These are phyloP conservation scores for Myocastor coypus DNA, from an alignment of 2,113 vertebrate species.

Conservation along the genomic window DNA sequence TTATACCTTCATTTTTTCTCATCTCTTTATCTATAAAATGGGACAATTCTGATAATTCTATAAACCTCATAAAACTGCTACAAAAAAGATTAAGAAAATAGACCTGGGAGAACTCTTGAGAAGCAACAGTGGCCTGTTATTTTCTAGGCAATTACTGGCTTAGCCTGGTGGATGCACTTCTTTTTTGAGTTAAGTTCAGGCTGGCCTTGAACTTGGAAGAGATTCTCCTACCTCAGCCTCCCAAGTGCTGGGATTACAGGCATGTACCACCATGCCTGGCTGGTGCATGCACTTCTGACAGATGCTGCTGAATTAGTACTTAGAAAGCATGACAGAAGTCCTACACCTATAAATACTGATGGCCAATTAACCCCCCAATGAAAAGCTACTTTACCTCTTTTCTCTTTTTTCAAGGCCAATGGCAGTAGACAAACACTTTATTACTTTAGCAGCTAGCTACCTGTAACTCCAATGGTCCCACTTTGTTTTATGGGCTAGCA, in stretches of 20 bases:
- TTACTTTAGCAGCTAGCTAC: slow-evolving; percentile 12
- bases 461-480: neutral
- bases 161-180: neutral
- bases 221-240: too few species aligned
- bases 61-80: neutral
- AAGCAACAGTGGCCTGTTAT: neutral
- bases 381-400: slow-evolving; percentile 35
- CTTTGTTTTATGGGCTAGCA: slow-evolving; percentile 58
- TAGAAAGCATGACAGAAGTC: slow-evolving; percentile 30
- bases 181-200: neutral
- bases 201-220: too few species aligned
- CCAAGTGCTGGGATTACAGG: too few species aligned
- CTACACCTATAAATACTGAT: slow-evolving; percentile 27
- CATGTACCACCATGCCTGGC: too few species aligned
- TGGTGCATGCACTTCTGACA: slow-evolving; percentile 29
- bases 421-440: neutral
- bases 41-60: slow-evolving; percentile 15
- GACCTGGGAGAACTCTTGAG: neutral
- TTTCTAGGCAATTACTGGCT: neutral
- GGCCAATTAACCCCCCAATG: slow-evolving; percentile 19
- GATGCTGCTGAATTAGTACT: neutral
- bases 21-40: slow-evolving; percentile 33
- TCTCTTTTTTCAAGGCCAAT: slow-evolving; percentile 28
- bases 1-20: slow-evolving; percentile 3
- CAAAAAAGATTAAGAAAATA: neutral